These are phyloP conservation scores for Anoura caudifer DNA, from an alignment of 2,113 vertebrate genomes.

Conservation along the genomic window DNA sequence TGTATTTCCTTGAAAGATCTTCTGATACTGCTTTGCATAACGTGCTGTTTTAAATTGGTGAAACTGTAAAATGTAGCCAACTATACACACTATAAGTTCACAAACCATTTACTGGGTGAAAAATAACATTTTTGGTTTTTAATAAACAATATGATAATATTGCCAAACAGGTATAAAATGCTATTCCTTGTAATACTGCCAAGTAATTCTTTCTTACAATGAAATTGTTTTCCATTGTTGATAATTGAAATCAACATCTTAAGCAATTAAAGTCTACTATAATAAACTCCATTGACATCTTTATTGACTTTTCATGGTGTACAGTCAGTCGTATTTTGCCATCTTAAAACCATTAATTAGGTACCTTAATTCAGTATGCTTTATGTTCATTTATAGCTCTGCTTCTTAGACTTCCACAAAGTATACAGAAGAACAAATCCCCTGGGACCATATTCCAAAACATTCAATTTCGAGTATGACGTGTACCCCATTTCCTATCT, in stretches of 20 bases:
- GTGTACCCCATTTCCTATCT: background rate
- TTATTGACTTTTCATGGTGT: background rate
- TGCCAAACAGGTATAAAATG: constrained; percentile 17
- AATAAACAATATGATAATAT: background rate
- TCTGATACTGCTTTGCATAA: background rate
- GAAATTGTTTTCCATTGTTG: background rate
- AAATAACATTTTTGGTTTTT: background rate
- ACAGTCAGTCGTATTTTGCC: background rate
- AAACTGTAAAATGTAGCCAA: constrained; percentile 12
- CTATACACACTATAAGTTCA: background rate
- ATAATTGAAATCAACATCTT: constrained; percentile 17
- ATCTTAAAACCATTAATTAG: constrained; percentile 4
- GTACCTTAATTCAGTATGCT: background rate
- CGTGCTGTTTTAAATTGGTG: constrained; percentile 1
- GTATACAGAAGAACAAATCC: background rate
- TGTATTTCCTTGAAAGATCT: background rate
- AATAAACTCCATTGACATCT: background rate
- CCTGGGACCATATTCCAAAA: background rate
- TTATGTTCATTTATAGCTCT: constrained; percentile 25
- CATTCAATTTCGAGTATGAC: background rate
- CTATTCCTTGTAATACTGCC: background rate
- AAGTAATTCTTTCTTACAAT: background rate
- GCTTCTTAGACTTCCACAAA: background rate
- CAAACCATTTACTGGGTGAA: background rate
- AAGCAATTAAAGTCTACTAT: constrained; percentile 7